Base-by-base conservation (phyloP, 2,888 invertebrate genomes). In the Apamea sordens region DNA sequence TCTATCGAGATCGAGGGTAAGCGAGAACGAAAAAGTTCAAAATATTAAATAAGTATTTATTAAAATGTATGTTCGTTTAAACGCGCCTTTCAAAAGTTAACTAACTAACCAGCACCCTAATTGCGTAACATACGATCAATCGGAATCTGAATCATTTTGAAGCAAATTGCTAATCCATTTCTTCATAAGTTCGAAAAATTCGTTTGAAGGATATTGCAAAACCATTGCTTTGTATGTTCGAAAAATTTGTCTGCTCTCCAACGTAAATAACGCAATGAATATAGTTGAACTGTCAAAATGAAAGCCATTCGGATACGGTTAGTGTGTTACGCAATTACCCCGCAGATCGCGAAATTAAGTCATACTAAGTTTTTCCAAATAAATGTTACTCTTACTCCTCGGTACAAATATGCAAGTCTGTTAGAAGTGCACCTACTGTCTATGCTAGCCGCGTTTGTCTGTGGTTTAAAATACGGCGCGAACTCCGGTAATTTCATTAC, bases 401-500 rank as follows among this genome's bases (percentile, higher is more conserved):
- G n/a, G 1, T 41, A 7, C 8, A 71, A 44, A 32, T 8, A 41
- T n/a, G 47, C 59, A 84, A 36, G n/a, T 65, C 32, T 61, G 18
- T 21, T 28, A 18, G 1, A 28, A 65, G 18, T 73, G 21, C 47
- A 63, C 24, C 28, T 41, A 61, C 18, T 18, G 28, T 65, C 28
- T 64, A 21, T 72, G 44, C 41, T 63, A 24, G 32, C 18, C 53
- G 36, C 44, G 28, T 68, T 77, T 79, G 78, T 84, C 72, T 79
- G 59, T 86, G 76, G 78, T 73, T 47, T 41, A 6, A 53, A 84
- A 8, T 65, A 67, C 76, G 56, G 68, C 77, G 75, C 76, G 76
- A 18, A 79, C 63, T 63, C 13, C 41, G 68, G 79, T 76, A 74
- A 72, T 84, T 88, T 92, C 92, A 93, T 93, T 93, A 89, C 90